Conservation (phyloP, 2,888 invertebrate genomes). For the Dicycla oo region DNA sequence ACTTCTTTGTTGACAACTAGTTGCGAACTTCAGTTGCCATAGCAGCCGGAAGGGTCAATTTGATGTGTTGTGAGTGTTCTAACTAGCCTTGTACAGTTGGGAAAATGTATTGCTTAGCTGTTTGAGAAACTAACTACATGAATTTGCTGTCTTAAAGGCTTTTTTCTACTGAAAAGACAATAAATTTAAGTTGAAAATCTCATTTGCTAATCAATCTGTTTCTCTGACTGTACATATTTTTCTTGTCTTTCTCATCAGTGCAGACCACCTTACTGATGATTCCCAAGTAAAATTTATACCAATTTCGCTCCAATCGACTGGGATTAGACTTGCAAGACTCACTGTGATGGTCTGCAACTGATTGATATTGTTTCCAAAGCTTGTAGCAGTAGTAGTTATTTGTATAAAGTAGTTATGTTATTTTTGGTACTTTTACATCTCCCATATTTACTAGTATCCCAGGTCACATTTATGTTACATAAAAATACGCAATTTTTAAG, state of each 20-base stretch:
- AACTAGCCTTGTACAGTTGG: neutral
- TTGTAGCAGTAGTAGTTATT: constrained; percentile 28
- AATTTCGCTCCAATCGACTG: neutral
- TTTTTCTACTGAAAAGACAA: neutral
- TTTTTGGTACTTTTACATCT: neutral
- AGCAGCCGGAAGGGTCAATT: no score
- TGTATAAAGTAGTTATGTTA: neutral
- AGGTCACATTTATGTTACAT: constrained; percentile 1
- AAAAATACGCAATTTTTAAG: neutral
- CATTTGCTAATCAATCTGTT: constrained; percentile 18
- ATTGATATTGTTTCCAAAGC: constrained; percentile 11
- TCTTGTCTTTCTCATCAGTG: neutral
- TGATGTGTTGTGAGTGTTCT: constrained; percentile 4
- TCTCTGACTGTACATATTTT: constrained; percentile 6
- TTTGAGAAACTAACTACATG: neutral
- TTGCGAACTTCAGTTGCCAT: no score
- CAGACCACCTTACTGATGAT: neutral
- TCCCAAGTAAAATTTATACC: neutral
- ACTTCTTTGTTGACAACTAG: no score
- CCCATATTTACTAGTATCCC: neutral
- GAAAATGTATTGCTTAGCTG: neutral
- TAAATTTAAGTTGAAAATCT: neutral
- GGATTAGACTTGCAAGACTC: neutral
- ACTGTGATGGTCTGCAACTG: constrained; percentile 10
- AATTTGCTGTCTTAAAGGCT: neutral